Evolutionary conservation across 2,113 vertebrate species (phyloP).

Genomic region (Arothron firmamentum): DNA sequence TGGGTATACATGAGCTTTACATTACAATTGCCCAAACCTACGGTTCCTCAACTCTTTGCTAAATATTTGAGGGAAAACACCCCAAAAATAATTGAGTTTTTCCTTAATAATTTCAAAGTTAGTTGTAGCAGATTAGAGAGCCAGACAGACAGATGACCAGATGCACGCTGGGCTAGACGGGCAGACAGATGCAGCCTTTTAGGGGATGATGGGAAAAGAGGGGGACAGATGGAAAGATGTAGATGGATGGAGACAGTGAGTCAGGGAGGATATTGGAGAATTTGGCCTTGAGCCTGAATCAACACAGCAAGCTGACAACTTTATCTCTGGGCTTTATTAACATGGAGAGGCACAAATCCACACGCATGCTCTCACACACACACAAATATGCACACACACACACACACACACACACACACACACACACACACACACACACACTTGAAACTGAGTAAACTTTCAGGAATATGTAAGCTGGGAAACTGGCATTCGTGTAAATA

Average conservation of each 20-base stretch:
- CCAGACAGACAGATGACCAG: constrained; percentile 37
- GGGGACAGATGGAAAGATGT: constrained; percentile 58
- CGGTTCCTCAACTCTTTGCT: too few species aligned
- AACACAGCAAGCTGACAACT: constrained; percentile 70
- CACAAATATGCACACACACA: constrained; percentile 13
- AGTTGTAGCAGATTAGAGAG: constrained; percentile 14
- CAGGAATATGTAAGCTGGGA: constrained; percentile 18
- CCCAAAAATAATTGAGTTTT: background rate
- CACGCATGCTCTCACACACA: background rate
- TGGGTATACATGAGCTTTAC: too few species aligned
- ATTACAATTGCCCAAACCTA: too few species aligned
- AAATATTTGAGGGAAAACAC: too few species aligned
- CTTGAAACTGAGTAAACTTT: constrained; percentile 21
- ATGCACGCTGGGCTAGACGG: constrained; percentile 33
- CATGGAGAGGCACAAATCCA: constrained; percentile 55
- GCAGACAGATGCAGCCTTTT: constrained; percentile 25
- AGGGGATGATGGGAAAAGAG: constrained; percentile 31
- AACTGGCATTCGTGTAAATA: constrained; percentile 10
- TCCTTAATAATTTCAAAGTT: constrained; percentile 20
- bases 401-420: constrained; percentile 1
- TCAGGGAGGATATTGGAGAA: constrained; percentile 60
- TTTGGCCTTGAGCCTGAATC: constrained; percentile 67
- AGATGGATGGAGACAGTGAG: constrained; percentile 54
- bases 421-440: constrained; percentile 15
- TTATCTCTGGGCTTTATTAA: constrained; percentile 71